A percentile compares a stretch with the other conserved stretches of the same genome.
Conservation (phyloP, 1,140 invertebrate species). For the Scaptomyza montana region DNA sequence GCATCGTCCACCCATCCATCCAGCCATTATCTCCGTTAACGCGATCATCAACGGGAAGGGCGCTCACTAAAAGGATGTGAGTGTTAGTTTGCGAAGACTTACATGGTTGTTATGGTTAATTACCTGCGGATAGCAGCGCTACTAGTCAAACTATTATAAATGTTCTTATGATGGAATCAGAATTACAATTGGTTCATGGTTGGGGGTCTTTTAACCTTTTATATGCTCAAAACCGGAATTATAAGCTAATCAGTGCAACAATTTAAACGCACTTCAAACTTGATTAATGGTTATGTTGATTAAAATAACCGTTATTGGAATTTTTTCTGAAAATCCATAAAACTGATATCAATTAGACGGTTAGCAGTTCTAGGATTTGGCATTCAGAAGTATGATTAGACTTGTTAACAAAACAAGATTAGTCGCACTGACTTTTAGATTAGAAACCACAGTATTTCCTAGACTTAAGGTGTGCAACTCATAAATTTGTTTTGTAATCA, state of each 20-base stretch:
- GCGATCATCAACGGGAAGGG: constrained; percentile 35
- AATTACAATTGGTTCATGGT: constrained; percentile 19
- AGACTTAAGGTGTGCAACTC: not conserved
- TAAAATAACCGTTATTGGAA: constrained; percentile 24
- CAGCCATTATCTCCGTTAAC: constrained; percentile 55
- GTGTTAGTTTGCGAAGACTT: not conserved
- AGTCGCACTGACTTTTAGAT: not conserved
- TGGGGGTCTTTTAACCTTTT: constrained; percentile 39
- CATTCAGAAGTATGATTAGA: not conserved
- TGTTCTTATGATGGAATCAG: constrained; percentile 51
- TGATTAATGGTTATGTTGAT: constrained; percentile 32
- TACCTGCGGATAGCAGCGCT: constrained; percentile 53
- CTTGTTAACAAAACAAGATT: constrained; percentile 10
- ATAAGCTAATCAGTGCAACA: constrained; percentile 31
- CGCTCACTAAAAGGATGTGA: constrained; percentile 3
- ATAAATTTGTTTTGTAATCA: not conserved
- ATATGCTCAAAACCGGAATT: not conserved
- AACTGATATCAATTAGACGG: too few relatives aligned
- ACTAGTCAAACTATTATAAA: constrained; percentile 45
- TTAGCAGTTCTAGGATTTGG: not conserved
- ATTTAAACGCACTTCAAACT: constrained; percentile 52
- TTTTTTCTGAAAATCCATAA: too few relatives aligned
- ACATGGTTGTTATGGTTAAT: not conserved
- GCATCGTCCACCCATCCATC: constrained; percentile 42
- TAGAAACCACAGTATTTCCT: constrained; percentile 4